phyloP scores from a whole-genome alignment of 2,797 vertebrate genomes.

The Anniella stebbinsi region DNA sequence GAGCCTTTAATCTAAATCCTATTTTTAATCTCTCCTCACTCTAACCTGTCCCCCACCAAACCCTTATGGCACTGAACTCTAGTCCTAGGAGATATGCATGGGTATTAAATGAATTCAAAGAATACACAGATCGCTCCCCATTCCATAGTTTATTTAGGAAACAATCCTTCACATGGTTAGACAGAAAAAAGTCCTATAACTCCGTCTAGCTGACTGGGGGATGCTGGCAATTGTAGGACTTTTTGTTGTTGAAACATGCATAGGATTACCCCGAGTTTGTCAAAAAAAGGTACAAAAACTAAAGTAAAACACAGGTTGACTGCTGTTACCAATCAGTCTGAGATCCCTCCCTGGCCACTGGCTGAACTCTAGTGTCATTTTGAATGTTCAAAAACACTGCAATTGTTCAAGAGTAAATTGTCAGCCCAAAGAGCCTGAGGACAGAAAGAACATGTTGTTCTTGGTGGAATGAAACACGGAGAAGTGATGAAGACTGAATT shows the following conservation, averaged over 20 bases:
- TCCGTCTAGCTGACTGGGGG: no score
- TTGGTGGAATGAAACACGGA: not conserved
- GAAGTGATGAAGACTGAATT: not conserved
- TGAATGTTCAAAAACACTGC: not conserved
- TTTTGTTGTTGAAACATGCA: no score
- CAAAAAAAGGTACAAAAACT: not conserved
- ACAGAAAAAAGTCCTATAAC: no score
- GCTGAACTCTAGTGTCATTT: constrained; percentile 6
- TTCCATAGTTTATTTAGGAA: no score
- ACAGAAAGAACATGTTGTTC: not conserved
- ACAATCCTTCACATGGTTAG: no score
- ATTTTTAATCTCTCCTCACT: not conserved
- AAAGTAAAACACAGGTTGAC: not conserved
- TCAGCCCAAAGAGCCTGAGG: not conserved
- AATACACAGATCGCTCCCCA: not conserved
- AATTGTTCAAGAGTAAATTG: not conserved
- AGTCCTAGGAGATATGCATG: not conserved
- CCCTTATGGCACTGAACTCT: not conserved
- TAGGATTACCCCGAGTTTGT: not conserved
- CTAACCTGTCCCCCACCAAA: not conserved
- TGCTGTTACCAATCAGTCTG: not conserved
- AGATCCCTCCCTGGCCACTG: not conserved
- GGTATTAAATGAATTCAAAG: not conserved
- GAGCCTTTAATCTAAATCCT: not conserved
- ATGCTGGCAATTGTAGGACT: no score